These are phyloP conservation scores for Falco novaeseelandiae DNA, from an alignment of 2,797 vertebrate genomes.

Conservation along the genomic window DNA sequence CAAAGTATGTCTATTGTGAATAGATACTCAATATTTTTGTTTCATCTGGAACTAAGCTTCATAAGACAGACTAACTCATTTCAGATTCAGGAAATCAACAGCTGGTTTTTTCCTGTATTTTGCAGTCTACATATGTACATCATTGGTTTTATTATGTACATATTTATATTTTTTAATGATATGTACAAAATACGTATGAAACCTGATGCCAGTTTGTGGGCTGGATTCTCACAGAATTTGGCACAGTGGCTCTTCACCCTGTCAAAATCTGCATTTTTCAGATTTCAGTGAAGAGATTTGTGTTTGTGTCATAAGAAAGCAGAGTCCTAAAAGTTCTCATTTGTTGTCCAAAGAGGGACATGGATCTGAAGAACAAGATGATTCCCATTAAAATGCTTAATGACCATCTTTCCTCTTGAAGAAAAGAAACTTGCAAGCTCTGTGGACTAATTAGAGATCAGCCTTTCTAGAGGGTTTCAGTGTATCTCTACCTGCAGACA, in stretches of 20 bases:
- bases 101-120: not conserved
- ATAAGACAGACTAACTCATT: not conserved
- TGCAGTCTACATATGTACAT: not conserved
- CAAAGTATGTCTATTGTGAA: not conserved
- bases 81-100: not conserved
- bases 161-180: not conserved
- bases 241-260: not conserved
- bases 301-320: not conserved
- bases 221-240: not conserved
- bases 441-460: not conserved
- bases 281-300: not conserved
- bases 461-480: not conserved
- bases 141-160: not conserved
- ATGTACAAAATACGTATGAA: not conserved
- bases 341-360: not conserved
- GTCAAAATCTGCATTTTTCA: not conserved
- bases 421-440: not conserved
- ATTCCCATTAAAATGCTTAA: not conserved
- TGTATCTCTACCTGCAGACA: not conserved
- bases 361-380: not conserved
- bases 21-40: not conserved
- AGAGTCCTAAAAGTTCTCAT: not conserved
- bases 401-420: not conserved
- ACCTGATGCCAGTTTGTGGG: not conserved
- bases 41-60: not conserved